Evolutionary conservation across 1,140 invertebrate species (phyloP).

Genomic region (Dolichoris vasculosae): DNA sequence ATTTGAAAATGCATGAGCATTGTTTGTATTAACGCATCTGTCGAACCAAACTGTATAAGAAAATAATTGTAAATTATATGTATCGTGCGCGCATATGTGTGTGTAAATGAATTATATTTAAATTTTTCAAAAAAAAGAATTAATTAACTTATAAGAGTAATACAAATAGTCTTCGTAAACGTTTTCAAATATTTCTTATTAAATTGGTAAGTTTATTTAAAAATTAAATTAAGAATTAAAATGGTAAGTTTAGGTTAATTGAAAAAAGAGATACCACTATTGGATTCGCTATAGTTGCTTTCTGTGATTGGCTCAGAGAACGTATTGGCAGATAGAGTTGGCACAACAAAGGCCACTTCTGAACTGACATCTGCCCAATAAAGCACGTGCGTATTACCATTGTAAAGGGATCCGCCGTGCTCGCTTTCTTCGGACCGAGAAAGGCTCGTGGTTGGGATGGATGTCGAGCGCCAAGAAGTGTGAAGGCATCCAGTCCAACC

Average conservation of each 20-base stretch:
- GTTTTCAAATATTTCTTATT: neutral
- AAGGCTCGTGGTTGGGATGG: slow-evolving; percentile 53
- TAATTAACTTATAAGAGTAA: neutral
- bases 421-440: slow-evolving; percentile 59
- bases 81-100: too few species aligned
- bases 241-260: neutral
- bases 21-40: slow-evolving; percentile 76
- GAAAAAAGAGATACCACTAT: slow-evolving; percentile 55
- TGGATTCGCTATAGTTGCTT: slow-evolving; percentile 62
- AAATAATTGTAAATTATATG: neutral
- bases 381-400: slow-evolving; percentile 83
- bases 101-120: too few species aligned
- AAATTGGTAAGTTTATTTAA: too few species aligned
- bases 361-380: slow-evolving; percentile 98
- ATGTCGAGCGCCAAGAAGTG: slow-evolving; percentile 83
- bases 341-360: slow-evolving; percentile 96
- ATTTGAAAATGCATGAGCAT: slow-evolving; percentile 45
- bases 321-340: slow-evolving; percentile 78
- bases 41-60: slow-evolving; percentile 76
- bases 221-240: too few species aligned
- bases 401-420: slow-evolving; percentile 80
- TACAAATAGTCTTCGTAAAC: too few species aligned
- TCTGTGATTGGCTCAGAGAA: slow-evolving; percentile 58
- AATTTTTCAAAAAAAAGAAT: neutral
- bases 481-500: slow-evolving; percentile 92